Evolutionary conservation across 2,113 vertebrate species (phyloP), one percentile per base, ranked within the genome.

Genomic region (Albula goreensis): DNA sequence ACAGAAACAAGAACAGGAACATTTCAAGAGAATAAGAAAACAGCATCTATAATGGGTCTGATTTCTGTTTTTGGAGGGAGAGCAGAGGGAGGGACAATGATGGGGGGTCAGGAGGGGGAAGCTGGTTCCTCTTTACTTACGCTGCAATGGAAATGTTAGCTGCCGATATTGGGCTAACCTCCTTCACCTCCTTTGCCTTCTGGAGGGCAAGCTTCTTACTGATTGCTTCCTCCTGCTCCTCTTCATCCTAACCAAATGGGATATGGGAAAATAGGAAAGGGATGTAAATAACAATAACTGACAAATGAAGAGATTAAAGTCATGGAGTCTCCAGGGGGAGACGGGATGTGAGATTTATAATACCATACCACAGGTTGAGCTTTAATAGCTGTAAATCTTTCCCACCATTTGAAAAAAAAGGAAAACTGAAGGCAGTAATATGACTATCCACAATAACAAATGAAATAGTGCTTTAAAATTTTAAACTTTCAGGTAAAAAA

Each of bases 171-270:
- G 98, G 98, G 93, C 98, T 99, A 92, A 99, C 98, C 93, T 99
- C 98, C 0, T 98, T 97, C 87, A 98, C 98, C 90, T 99, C 98
- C 92, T 97, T 99, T 89, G 97, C 97, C 90, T 99, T 99, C 50
- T 99, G 98, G 81, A 99, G 94, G 2, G 97, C 97, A 0, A 99
- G 94, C 89, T 99, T 99, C 91, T 99, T 98, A 80, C 94, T 99
- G 92, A 98, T 98, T 53, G 98, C 98, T 88, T 98, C 98, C 87
- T 99, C 98, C 94, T 99, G 98, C 90, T 99, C 98, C 89, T 99
- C 98, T 91, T 99, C 98, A 0, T 99, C 98, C 98, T 99, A 87
- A 22, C 84, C 3, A 88, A 80, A 57, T 17, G 63, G 15, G 83
- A 17, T 86, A 19, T 79, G 53, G 87, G 82, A 86, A 66, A 85